Evolutionary conservation across 2,888 invertebrate species (phyloP).

Genomic region (Pemphredon lugubris): DNA sequence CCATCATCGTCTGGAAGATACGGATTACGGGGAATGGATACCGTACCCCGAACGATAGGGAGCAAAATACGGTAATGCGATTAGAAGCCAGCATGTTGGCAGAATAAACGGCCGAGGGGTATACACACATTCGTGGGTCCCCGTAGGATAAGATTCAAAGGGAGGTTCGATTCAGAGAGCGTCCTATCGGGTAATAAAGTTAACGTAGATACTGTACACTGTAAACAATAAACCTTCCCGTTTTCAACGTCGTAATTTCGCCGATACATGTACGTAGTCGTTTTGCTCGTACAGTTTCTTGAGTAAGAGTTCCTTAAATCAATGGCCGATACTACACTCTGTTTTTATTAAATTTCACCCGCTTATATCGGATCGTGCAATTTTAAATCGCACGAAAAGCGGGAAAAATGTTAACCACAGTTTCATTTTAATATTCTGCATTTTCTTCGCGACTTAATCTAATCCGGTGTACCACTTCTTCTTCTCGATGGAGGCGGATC

Average conservation of each 20-base stretch:
- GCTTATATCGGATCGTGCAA: no score
- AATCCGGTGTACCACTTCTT: no score
- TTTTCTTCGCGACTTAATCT: no score
- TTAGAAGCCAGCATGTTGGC: slow-evolving; percentile 55
- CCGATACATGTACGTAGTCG: background rate
- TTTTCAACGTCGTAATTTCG: slow-evolving; percentile 12
- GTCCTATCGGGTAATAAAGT: slow-evolving; percentile 26
- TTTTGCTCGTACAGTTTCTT: no score
- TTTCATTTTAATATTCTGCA: no score
- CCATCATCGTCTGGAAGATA: slow-evolving; percentile 43
- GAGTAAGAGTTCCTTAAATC: no score
- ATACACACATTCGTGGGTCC: slow-evolving; percentile 38
- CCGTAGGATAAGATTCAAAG: slow-evolving; percentile 48
- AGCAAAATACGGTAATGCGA: slow-evolving; percentile 62
- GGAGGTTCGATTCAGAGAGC: slow-evolving; percentile 29
- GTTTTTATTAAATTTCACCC: no score
- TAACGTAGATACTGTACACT: slow-evolving; percentile 28
- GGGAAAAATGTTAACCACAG: no score
- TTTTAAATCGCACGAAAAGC: no score
- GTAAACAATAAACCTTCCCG: slow-evolving; percentile 36
- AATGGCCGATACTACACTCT: no score
- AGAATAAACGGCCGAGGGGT: slow-evolving; percentile 48
- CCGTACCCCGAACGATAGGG: slow-evolving; percentile 41
- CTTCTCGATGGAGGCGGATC: no score
- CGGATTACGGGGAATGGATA: slow-evolving; percentile 54